These are phyloP conservation scores for Plemyria rubiginata DNA, from an alignment of 2,888 invertebrate genomes.

Conservation along the genomic window DNA sequence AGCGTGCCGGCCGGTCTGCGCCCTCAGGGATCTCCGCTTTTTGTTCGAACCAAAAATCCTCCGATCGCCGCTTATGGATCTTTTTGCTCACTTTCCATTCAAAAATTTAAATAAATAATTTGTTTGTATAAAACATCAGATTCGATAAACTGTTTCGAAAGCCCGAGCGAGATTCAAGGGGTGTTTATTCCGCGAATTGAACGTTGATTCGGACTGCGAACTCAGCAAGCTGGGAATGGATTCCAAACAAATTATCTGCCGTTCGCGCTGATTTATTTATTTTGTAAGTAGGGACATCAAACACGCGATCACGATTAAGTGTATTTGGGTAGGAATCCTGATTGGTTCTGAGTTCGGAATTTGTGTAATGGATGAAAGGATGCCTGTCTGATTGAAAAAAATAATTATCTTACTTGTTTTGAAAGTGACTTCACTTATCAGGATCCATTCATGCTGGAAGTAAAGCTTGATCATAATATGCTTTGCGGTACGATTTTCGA, in stretches of 20 bases:
- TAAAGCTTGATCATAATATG: conserved; percentile 90
- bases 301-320: conserved; percentile 31
- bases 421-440: conserved; percentile 95
- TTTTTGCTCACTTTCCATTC: conserved; percentile 51
- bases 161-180: conserved; percentile 45
- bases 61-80: conserved; percentile 60
- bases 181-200: conserved; percentile 59
- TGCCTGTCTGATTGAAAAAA: conserved; percentile 2
- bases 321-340: conserved; percentile 28
- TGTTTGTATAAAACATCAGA: conserved; percentile 63
- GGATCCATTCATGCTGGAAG: conserved; percentile 93
- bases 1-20: conserved; percentile 56
- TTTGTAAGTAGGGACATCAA: conserved; percentile 48
- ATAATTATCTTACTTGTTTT: conserved; percentile 87
- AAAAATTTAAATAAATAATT: conserved; percentile 56
- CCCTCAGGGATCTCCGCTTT: conserved; percentile 53
- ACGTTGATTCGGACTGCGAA: conserved; percentile 57
- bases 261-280: conserved; percentile 53
- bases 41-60: conserved; percentile 63
- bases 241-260: conserved; percentile 60
- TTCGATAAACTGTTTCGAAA: conserved; percentile 63
- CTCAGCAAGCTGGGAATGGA: conserved; percentile 52
- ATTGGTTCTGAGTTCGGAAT: conserved; percentile 10
- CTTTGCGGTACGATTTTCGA: conserved; percentile 90
- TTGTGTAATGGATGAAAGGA: neutral